Percentiles rank a stretch among this genome's conserved stretches.
Evolutionary conservation across 2,797 vertebrate genomes (phyloP).

Genomic region (Lindbergichthys nudifrons): DNA sequence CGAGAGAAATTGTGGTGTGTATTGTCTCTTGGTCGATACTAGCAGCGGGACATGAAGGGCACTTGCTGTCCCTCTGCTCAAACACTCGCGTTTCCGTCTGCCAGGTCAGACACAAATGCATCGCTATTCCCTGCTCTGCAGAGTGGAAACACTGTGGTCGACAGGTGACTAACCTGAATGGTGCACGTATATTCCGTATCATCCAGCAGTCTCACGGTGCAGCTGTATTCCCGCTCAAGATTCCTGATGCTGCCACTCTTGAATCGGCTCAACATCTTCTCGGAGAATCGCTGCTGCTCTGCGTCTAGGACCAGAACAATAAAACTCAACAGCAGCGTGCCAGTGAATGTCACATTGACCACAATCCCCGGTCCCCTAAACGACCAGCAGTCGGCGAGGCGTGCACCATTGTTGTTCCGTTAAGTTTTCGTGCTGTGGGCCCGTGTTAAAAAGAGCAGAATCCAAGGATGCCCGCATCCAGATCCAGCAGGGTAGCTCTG

Average conservation of each 20-base stretch:
- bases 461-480: slow-evolving; percentile 79
- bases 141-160: slow-evolving; percentile 36
- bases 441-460: slow-evolving; percentile 49
- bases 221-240: slow-evolving; percentile 96
- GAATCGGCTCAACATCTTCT: slow-evolving; percentile 98
- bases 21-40: slow-evolving; percentile 11
- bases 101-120: slow-evolving; percentile 59
- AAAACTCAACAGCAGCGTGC: slow-evolving; percentile 75
- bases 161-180: slow-evolving; percentile 93
- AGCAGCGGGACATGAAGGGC: slow-evolving; percentile 46
- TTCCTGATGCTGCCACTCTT: slow-evolving; percentile 98
- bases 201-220: slow-evolving; percentile 97
- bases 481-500: slow-evolving; percentile 66
- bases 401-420: slow-evolving; percentile 77
- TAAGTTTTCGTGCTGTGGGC: slow-evolving; percentile 60
- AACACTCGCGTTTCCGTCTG: slow-evolving; percentile 42
- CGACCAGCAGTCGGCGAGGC: slow-evolving; percentile 67
- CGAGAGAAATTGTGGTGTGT: slow-evolving; percentile 3
- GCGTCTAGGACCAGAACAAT: slow-evolving; percentile 83
- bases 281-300: slow-evolving; percentile 76
- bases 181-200: slow-evolving; percentile 98
- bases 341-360: slow-evolving; percentile 81
- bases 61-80: slow-evolving; percentile 38
- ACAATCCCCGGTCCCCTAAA: slow-evolving; percentile 64
- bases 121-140: slow-evolving; percentile 13